Percentiles rank a stretch among this genome's conserved stretches.
Evolutionary conservation across 2,888 invertebrate genomes (phyloP).

Genomic region (Ochropleura leucogaster): DNA sequence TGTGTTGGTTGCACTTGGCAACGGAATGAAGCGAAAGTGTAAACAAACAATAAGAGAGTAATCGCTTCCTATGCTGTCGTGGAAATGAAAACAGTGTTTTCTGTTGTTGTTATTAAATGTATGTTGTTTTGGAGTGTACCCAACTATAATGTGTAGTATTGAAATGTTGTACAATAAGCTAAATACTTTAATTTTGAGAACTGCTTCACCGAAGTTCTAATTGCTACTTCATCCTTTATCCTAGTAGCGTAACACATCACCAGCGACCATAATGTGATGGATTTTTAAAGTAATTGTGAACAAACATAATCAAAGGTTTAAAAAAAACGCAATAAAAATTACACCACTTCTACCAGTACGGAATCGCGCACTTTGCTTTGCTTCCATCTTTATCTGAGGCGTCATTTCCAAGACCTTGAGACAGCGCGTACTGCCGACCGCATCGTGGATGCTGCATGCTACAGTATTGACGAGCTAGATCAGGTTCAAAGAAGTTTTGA

Average conservation of each 20-base stretch:
- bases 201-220: no score
- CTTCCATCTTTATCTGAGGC: no score
- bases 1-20: slow-evolving; percentile 50
- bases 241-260: background rate
- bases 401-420: no score
- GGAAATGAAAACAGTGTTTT: slow-evolving; percentile 18
- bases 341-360: no score
- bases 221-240: background rate
- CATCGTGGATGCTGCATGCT: no score
- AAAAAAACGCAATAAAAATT: no score
- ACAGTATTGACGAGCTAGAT: no score
- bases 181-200: background rate
- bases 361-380: no score
- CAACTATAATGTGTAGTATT: background rate
- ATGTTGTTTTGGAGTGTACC: background rate
- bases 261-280: background rate
- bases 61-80: slow-evolving; percentile 8
- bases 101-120: background rate
- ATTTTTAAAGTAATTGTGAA: background rate
- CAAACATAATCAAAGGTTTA: no score
- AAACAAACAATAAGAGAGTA: slow-evolving; percentile 43
- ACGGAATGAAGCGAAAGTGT: slow-evolving; percentile 47
- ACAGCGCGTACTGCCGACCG: no score
- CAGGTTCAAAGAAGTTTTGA: no score
- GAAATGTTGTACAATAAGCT: background rate